Conservation (phyloP, 2,888 invertebrate species). For the Eilema griseolum region DNA sequence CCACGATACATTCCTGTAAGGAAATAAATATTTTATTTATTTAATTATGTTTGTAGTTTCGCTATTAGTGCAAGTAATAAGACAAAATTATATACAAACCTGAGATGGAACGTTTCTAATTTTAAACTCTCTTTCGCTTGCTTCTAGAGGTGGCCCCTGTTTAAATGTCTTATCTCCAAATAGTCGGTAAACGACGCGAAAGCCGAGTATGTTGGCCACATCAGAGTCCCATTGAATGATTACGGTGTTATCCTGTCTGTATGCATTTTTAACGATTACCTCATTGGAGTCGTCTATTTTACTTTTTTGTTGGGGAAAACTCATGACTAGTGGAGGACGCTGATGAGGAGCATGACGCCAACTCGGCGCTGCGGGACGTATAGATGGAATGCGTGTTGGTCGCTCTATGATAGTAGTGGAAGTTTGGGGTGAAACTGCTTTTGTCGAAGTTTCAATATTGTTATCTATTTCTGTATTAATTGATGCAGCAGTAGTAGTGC, state of each 20-base stretch:
- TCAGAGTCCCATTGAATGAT: conserved; percentile 97
- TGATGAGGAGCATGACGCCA: conserved; percentile 86
- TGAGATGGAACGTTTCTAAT: conserved; percentile 97
- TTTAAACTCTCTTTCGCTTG: conserved; percentile 96
- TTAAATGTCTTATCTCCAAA: conserved; percentile 97
- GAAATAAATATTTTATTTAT: conserved; percentile 17
- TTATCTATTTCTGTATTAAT: conserved; percentile 55
- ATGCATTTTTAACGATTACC: conserved; percentile 94
- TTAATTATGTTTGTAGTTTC: background rate
- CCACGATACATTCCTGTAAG: conserved; percentile 95
- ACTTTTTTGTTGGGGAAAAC: conserved; percentile 89
- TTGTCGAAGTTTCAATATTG: conserved; percentile 61
- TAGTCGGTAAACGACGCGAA: conserved; percentile 94
- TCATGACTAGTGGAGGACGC: conserved; percentile 91
- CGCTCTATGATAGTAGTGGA: conserved; percentile 65
- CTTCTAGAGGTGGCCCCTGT: conserved; percentile 95
- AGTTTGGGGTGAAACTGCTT: conserved; percentile 46
- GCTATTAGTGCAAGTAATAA: background rate
- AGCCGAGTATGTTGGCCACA: conserved; percentile 95
- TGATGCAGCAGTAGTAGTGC: conserved; percentile 62
- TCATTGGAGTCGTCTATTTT: conserved; percentile 91
- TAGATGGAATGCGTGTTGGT: conserved; percentile 67
- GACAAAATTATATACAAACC: conserved; percentile 74
- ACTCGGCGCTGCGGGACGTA: conserved; percentile 76
- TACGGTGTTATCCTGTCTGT: conserved; percentile 94